These are phyloP conservation scores for Mirza zaza DNA, from an alignment of 2,113 vertebrate genomes.

Conservation along the genomic window DNA sequence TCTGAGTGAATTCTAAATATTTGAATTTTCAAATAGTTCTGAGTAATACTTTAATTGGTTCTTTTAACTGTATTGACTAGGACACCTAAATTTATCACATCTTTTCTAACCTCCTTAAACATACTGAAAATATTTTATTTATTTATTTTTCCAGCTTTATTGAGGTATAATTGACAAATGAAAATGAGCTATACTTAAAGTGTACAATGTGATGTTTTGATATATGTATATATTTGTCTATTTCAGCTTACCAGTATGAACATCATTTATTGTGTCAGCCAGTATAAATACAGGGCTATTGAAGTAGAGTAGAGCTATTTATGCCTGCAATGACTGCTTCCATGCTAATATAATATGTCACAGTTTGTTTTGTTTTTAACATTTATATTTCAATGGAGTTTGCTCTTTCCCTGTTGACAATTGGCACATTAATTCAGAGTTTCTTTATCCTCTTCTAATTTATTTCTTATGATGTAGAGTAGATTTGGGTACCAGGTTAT, in stretches of 20 bases:
- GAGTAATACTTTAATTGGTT: neutral
- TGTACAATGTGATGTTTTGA: neutral
- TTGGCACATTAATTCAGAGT: constrained; percentile 13
- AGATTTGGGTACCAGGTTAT: neutral
- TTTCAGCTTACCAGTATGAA: neutral
- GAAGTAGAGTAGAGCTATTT: neutral
- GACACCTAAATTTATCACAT: neutral
- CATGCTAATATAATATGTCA: neutral
- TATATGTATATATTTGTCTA: neutral
- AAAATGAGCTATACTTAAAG: neutral
- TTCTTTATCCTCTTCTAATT: neutral
- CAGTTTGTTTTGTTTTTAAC: neutral
- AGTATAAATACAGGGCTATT: accelerated
- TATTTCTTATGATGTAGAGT: neutral
- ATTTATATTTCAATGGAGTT: neutral
- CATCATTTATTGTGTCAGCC: too few species aligned
- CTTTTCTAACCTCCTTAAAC: neutral
- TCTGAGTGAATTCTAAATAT: neutral
- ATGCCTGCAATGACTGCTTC: neutral
- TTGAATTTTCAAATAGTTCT: neutral
- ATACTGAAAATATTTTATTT: neutral
- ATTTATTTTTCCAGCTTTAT: neutral
- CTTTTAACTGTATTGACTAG: neutral
- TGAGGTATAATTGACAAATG: neutral
- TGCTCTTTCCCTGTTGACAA: neutral